These are phyloP conservation scores for Platypus cylindrus DNA, from an alignment of 2,888 invertebrate species.

Conservation along the genomic window DNA sequence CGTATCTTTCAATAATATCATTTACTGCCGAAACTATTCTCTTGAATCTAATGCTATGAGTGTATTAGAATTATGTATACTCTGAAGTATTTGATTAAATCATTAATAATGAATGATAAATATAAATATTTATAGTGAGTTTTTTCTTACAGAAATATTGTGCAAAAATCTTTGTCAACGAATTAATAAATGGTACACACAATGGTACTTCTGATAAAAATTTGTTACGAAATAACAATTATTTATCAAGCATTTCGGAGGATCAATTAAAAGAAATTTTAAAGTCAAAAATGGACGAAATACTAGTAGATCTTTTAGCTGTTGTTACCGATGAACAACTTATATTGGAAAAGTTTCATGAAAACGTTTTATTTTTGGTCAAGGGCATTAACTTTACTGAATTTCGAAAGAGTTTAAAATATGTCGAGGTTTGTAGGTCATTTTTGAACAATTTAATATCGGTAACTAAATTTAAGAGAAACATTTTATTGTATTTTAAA, in stretches of 20 bases:
- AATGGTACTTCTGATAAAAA: slow-evolving; percentile 23
- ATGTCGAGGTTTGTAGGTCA: slow-evolving; percentile 24
- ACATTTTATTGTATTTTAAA: too few relatives aligned
- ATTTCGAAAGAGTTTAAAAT: slow-evolving; percentile 20
- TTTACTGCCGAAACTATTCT: too few relatives aligned
- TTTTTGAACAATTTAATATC: too few relatives aligned
- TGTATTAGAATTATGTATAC: too few relatives aligned
- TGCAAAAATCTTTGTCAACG: slow-evolving; percentile 20
- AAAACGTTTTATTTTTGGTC: slow-evolving; percentile 24
- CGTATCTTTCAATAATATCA: too few relatives aligned
- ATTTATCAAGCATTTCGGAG: slow-evolving; percentile 27
- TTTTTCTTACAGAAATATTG: slow-evolving; percentile 20
- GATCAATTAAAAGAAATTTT: slow-evolving; percentile 16
- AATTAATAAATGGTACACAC: slow-evolving; percentile 22
- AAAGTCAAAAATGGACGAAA: slow-evolving; percentile 21
- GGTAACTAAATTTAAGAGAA: too few relatives aligned
- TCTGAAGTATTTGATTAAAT: too few relatives aligned
- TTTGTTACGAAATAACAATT: slow-evolving; percentile 20
- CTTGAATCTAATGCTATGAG: too few relatives aligned
- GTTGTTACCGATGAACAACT: slow-evolving; percentile 28
- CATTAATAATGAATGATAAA: too few relatives aligned
- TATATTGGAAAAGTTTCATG: slow-evolving; percentile 17
- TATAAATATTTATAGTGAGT: too few relatives aligned
- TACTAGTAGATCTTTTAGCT: slow-evolving; percentile 26
- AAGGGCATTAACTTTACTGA: slow-evolving; percentile 30